Conservation (phyloP, 2,888 invertebrate species). For the Argynnis bischoffii region DNA sequence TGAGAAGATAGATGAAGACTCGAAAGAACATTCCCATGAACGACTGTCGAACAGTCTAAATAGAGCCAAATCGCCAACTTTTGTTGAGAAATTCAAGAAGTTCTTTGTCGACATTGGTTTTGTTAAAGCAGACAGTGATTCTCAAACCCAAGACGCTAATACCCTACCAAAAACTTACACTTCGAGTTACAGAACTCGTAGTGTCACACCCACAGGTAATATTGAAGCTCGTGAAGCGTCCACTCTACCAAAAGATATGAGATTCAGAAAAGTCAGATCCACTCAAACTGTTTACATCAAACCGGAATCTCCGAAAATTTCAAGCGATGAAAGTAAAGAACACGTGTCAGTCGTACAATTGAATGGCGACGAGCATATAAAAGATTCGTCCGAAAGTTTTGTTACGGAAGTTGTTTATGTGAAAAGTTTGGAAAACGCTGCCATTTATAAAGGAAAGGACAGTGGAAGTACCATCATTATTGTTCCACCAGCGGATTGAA, state of each 20-base stretch:
- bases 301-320: slow-evolving; percentile 59
- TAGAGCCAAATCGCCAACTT: slow-evolving; percentile 72
- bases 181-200: slow-evolving; percentile 65
- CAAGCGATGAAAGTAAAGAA: slow-evolving; percentile 55
- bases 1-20: slow-evolving; percentile 65
- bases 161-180: slow-evolving; percentile 68
- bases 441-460: slow-evolving; percentile 65
- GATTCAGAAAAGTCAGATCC: slow-evolving; percentile 69
- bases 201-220: slow-evolving; percentile 54
- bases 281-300: slow-evolving; percentile 73
- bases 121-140: slow-evolving; percentile 59
- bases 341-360: slow-evolving; percentile 72
- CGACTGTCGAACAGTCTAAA: slow-evolving; percentile 67
- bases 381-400: slow-evolving; percentile 55
- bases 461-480: slow-evolving; percentile 75
- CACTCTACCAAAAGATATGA: slow-evolving; percentile 75
- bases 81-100: slow-evolving; percentile 75
- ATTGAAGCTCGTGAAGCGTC: slow-evolving; percentile 63
- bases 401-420: slow-evolving; percentile 66
- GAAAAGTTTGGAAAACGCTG: slow-evolving; percentile 63
- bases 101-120: slow-evolving; percentile 74
- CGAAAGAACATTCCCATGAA: slow-evolving; percentile 62
- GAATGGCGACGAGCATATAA: slow-evolving; percentile 66
- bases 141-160: slow-evolving; percentile 47
- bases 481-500: slow-evolving; percentile 75